A percentile compares a stretch with the other conserved stretches of the same genome.
Conservation (phyloP, 2,888 invertebrate genomes). For the Petrolisthes manimaculis region DNA sequence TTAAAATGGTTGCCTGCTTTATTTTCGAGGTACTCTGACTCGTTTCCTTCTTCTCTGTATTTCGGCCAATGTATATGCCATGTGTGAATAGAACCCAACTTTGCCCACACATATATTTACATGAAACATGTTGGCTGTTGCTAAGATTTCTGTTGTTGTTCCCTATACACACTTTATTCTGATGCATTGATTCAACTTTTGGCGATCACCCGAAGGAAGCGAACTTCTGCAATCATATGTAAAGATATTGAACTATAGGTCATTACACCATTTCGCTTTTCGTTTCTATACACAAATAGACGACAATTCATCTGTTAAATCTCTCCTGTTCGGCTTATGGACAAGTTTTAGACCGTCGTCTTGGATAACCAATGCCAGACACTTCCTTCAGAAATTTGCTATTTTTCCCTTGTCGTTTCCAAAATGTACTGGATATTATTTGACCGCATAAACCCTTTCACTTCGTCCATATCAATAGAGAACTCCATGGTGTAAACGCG, state of each 20-base stretch:
- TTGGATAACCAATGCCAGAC: slow-evolving; percentile 25
- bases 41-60: slow-evolving; percentile 21
- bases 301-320: not conserved
- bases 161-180: slow-evolving; percentile 25
- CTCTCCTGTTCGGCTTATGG: not conserved
- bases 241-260: slow-evolving; percentile 18
- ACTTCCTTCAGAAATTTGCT: slow-evolving; percentile 23
- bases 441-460: slow-evolving; percentile 22
- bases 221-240: slow-evolving; percentile 31
- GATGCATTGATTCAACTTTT: slow-evolving; percentile 20
- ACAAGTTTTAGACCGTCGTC: slow-evolving; percentile 23
- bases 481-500: slow-evolving; percentile 26
- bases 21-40: slow-evolving; percentile 17
- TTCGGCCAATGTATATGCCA: slow-evolving; percentile 22
- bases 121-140: slow-evolving; percentile 17
- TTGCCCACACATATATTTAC: slow-evolving; percentile 27
- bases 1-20: slow-evolving; percentile 26
- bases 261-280: slow-evolving; percentile 26
- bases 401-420: slow-evolving; percentile 27
- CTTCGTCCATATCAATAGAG: slow-evolving; percentile 21
- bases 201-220: slow-evolving; percentile 23
- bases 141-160: slow-evolving; percentile 12
- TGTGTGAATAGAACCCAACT: slow-evolving; percentile 21
- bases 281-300: slow-evolving; percentile 25
- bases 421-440: slow-evolving; percentile 18